Evolutionary conservation across 2,888 invertebrate species (phyloP), one percentile per base, ranked within the genome.

Genomic region (Amphipyra tragopoginis): DNA sequence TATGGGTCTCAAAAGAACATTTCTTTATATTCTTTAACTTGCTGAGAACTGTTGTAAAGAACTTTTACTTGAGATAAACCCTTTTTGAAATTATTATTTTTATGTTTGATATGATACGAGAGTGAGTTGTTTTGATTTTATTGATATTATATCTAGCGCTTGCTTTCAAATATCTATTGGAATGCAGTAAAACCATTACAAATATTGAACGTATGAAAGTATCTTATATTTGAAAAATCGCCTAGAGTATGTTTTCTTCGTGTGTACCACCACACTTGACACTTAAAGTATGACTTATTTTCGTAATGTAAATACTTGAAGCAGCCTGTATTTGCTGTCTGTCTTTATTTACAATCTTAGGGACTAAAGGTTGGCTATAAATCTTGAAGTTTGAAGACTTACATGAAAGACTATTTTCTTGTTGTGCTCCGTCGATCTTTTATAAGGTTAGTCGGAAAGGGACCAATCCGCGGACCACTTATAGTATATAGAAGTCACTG

Each of bases 21-120:
- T 69, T 68, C 69, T 79, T 82, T 77, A 74, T 69, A 72, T 75
- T 74, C 68, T 78, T 65, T 72, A 78, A 77, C 71, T 77, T 56
- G 21, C 70, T 58, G 49, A 55, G 52, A 75, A 66, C 57, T 51
- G 62, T 58, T 65, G 13, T 51, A 60, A 59, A 79, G 44, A 60
- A 29, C 36, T 63, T 66, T 71, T 57, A 65, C 60, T 64, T 65
- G 26, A 61, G 49, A 66, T 63, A 66, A 72, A 72, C 61, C 60
- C 51, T 65, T 66, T 57, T 61, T 45, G 45, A 40, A 55, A 38
- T 42, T 64, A 57, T 62, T 62, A 49, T 59, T 59, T 64, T 65
- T 42, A 9, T 69, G 38, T 55, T 47, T 44, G 10, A 36, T 55
- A 44, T 39, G 26, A 21, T 21, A 1, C 21, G 21, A 21, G 14